These are phyloP conservation scores for Antennarius striatus DNA, from an alignment of 2,113 vertebrate genomes.

Conservation along the genomic window DNA sequence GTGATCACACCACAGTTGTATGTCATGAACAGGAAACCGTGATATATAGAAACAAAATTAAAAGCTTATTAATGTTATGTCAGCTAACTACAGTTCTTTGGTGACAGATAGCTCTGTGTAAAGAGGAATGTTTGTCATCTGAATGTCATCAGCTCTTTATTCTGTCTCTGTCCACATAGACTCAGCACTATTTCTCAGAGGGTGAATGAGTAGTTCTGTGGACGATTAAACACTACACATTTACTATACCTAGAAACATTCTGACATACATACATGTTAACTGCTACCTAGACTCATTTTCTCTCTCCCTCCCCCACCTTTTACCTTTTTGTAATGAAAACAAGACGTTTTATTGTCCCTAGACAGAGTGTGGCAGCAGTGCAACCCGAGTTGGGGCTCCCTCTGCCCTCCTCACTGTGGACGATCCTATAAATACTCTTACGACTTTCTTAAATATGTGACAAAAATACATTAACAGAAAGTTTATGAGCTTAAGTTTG, in stretches of 20 bases:
- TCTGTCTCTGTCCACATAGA: constrained; percentile 35
- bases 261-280: constrained; percentile 50
- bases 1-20: constrained; percentile 24
- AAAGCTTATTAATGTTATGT: constrained; percentile 41
- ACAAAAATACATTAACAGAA: constrained; percentile 68
- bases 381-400: constrained; percentile 47
- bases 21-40: constrained; percentile 23
- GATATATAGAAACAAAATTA: constrained; percentile 23
- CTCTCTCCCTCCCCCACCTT: constrained; percentile 15
- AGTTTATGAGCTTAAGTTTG: constrained; percentile 58
- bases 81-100: constrained; percentile 33
- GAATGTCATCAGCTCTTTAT: constrained; percentile 63
- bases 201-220: constrained; percentile 29
- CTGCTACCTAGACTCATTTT: constrained; percentile 51
- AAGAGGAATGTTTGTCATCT: constrained; percentile 57
- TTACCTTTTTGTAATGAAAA: constrained; percentile 74
- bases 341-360: constrained; percentile 79
- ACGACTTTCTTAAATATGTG: constrained; percentile 74
- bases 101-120: constrained; percentile 34
- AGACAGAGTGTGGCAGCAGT: constrained; percentile 56
- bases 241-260: constrained; percentile 30
- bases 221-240: constrained; percentile 35
- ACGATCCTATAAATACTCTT: constrained; percentile 67
- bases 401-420: constrained; percentile 37
- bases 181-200: constrained; percentile 26